Base-by-base conservation (phyloP, 2,113 vertebrate species). In the Chaetops frenatus region DNA sequence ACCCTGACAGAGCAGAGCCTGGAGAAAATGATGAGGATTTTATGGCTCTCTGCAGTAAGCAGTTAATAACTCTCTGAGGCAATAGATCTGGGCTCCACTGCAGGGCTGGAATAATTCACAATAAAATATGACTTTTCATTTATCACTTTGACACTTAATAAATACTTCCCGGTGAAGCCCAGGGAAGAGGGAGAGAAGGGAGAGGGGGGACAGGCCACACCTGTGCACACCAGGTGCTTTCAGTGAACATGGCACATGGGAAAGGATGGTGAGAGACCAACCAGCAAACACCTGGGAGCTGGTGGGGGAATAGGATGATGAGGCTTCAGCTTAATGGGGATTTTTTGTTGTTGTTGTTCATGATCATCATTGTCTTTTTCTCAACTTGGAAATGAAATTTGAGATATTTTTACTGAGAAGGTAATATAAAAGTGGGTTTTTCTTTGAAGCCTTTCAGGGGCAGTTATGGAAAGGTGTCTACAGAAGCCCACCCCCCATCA, bases 71-170 rank as follows among this genome's bases (percentile, higher is more conserved):
- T 97, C 97, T 98, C 96, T 81, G 64, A 97, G 96, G 97, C 90
- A 35, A 96, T 95, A 97, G 97, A 98, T 98, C 96, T 97, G 94
- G 70, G 91, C 96, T 97, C 95, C 53, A 74, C 94, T 86, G 87
- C 91, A 81, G 88, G 88, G 90, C 96, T 82, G 92, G 96, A 97
- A 97, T 98, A 97, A 98, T 98, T 98, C 97, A 98, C 95, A 94
- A 62, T 97, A 97, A 98, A 98, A 98, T 97, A 98, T 91, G 96
- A 96, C 96, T 97, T 98, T 97, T 97, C 97, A 98, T 98, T 97
- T 98, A 97, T 98, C 97, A 98, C 92, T 69, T 56, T 97, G 97
- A 96, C 89, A 54, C 95, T 95, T 96, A 95, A 98, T 97, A 98
- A 98, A 98, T 97, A 97, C 95, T 97, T 98, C 91, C 94, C 94